phyloP scores from a whole-genome alignment of 2,888 invertebrate genomes.

The Phasia obesa region DNA sequence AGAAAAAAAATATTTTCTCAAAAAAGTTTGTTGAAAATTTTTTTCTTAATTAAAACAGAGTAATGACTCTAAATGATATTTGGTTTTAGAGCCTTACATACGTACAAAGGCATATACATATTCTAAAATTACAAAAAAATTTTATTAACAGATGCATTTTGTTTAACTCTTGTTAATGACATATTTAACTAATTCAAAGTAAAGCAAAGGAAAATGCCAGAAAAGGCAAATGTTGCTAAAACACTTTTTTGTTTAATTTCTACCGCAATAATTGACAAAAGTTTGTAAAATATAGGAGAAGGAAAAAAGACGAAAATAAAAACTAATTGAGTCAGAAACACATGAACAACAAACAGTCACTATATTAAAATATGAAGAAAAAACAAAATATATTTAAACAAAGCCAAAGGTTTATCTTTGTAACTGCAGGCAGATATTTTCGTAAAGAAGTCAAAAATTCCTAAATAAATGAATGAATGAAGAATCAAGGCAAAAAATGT shows the following conservation, averaged over 20 bases:
- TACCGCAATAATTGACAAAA: conserved; percentile 19
- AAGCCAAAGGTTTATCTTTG: conserved; percentile 42
- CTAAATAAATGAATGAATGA: too few relatives aligned
- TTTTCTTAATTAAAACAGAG: too few relatives aligned
- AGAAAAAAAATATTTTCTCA: too few relatives aligned
- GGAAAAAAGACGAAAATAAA: conserved; percentile 15
- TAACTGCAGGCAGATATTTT: conserved; percentile 26
- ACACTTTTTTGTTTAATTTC: conserved; percentile 33
- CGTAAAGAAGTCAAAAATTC: not conserved
- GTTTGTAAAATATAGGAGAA: not conserved
- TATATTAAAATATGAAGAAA: too few relatives aligned
- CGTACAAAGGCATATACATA: not conserved
- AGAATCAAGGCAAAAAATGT: conserved; percentile 4
- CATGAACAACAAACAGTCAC: conserved; percentile 21
- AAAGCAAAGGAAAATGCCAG: conserved; percentile 21
- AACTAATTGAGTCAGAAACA: conserved; percentile 57
- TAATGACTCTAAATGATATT: conserved; percentile 13
- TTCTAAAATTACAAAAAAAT: not conserved
- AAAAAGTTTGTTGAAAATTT: too few relatives aligned
- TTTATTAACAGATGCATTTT: conserved; percentile 19
- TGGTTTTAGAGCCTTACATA: too few relatives aligned
- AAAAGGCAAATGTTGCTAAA: not conserved
- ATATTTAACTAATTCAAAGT: not conserved
- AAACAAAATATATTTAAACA: conserved; percentile 18
- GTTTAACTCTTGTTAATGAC: conserved; percentile 3